These are phyloP conservation scores for Dryoscopus gambensis DNA, from an alignment of 2,113 vertebrate species.

Conservation along the genomic window DNA sequence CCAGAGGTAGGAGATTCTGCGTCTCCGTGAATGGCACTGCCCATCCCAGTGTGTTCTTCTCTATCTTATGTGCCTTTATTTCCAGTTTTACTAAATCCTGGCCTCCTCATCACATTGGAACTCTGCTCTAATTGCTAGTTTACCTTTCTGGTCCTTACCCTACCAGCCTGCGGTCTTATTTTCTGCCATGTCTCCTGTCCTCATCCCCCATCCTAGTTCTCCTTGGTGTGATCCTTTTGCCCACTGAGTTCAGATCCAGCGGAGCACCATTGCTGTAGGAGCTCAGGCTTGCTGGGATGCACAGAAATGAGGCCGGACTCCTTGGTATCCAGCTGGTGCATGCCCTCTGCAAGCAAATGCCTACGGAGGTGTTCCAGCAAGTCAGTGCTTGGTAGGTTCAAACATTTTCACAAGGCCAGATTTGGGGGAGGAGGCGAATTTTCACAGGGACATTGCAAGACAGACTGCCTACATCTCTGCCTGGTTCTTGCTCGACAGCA, in stretches of 20 bases:
- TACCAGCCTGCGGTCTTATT: not conserved
- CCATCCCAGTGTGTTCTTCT: not conserved
- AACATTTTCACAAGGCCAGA: not conserved
- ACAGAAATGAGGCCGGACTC: not conserved
- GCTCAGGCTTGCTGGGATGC: not conserved
- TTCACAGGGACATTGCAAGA: not conserved
- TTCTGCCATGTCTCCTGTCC: not conserved
- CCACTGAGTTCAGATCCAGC: not conserved
- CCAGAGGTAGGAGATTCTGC: not conserved
- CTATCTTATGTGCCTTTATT: not conserved
- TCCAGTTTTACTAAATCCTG: not conserved
- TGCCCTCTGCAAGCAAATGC: not conserved
- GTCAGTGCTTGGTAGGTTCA: not conserved
- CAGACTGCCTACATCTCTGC: not conserved
- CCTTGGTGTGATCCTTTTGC: not conserved
- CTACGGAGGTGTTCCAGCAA: not conserved
- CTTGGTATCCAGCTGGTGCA: not conserved
- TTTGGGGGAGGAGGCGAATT: not conserved
- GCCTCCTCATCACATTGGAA: not conserved
- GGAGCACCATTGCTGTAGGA: not conserved
- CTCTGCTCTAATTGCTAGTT: not conserved
- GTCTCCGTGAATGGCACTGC: not conserved
- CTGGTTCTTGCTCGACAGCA: not conserved
- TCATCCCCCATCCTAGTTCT: not conserved
- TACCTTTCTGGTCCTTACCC: not conserved